Conservation (phyloP, 1,140 invertebrate genomes). For the Acromyrmex echinatior region DNA sequence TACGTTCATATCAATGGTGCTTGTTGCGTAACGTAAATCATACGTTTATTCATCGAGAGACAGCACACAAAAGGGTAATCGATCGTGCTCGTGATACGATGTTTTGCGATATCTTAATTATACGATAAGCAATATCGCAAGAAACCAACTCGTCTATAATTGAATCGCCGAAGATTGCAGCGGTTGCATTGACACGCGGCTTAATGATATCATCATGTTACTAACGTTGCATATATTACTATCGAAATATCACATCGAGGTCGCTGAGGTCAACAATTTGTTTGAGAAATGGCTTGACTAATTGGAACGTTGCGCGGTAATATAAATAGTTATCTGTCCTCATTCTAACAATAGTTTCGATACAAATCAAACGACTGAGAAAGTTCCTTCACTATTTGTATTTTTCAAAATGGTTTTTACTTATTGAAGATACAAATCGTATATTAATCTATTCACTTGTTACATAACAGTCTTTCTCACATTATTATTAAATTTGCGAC, state of each 20-base stretch:
- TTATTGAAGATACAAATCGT: not conserved
- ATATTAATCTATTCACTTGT: not conserved
- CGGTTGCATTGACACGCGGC: constrained; percentile 2
- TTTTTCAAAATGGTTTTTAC: not conserved
- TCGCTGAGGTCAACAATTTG: not conserved
- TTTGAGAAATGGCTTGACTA: constrained; percentile 37
- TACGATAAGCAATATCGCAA: constrained; percentile 23
- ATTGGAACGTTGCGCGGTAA: constrained; percentile 26
- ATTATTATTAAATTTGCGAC: not conserved
- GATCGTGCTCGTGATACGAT: constrained; percentile 20
- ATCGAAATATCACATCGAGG: constrained; percentile 47
- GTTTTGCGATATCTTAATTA: constrained; percentile 15
- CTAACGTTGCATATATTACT: constrained; percentile 18
- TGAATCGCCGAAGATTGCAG: constrained; percentile 12
- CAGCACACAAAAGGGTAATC: constrained; percentile 40
- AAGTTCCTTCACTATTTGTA: not conserved
- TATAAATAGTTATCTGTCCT: constrained; percentile 19
- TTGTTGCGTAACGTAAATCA: constrained; percentile 46
- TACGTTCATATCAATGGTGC: constrained; percentile 19
- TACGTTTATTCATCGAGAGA: constrained; percentile 14
- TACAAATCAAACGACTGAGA: not conserved
- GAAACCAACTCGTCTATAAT: constrained; percentile 12
- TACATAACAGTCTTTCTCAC: not conserved
- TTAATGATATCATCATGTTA: constrained; percentile 39
- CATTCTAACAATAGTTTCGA: not conserved